Evolutionary conservation across 2,113 vertebrate species (phyloP).

Genomic region (Gasterosteus nipponicus): DNA sequence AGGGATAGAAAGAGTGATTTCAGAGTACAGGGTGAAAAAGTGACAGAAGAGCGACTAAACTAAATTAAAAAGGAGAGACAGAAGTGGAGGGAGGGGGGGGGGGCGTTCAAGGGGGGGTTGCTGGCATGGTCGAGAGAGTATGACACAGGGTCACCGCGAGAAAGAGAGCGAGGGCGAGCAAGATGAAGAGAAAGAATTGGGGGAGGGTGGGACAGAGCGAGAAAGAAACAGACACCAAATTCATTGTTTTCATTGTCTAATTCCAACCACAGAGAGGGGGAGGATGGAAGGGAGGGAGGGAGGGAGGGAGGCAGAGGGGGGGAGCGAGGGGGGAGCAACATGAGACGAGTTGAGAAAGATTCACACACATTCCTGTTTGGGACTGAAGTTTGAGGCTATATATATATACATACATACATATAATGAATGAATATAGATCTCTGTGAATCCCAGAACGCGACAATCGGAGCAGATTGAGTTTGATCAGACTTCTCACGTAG

Average conservation of each 20-base stretch:
- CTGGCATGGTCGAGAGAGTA: conserved; percentile 42
- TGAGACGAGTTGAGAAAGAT: conserved; percentile 54
- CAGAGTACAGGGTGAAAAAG: conserved; percentile 28
- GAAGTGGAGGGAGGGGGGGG: conserved; percentile 18
- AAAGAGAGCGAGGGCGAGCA: conserved; percentile 42
- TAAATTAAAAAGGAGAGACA: conserved; percentile 9
- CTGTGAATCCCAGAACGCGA: too few relatives aligned
- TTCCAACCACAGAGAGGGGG: conserved; percentile 67
- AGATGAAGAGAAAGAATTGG: conserved; percentile 49
- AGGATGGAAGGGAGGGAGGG: conserved; percentile 45
- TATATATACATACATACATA: too few relatives aligned
- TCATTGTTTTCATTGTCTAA: conserved; percentile 82
- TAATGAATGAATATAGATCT: too few relatives aligned
- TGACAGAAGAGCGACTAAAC: conserved; percentile 3
- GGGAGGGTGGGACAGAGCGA: conserved; percentile 59
- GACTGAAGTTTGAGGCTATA: conserved; percentile 28
- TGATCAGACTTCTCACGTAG: too few relatives aligned
- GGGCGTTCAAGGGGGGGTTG: conserved; percentile 22
- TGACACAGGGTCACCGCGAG: conserved; percentile 58
- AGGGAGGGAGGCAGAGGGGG: conserved; percentile 53
- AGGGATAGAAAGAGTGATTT: conserved; percentile 36
- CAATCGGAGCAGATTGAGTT: too few relatives aligned
- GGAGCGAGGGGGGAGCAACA: conserved; percentile 41
- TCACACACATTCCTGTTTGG: conserved; percentile 61
- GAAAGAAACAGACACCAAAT: conserved; percentile 78